phyloP scores from a whole-genome alignment of 2,113 vertebrate species.

The Piaya cayana region DNA sequence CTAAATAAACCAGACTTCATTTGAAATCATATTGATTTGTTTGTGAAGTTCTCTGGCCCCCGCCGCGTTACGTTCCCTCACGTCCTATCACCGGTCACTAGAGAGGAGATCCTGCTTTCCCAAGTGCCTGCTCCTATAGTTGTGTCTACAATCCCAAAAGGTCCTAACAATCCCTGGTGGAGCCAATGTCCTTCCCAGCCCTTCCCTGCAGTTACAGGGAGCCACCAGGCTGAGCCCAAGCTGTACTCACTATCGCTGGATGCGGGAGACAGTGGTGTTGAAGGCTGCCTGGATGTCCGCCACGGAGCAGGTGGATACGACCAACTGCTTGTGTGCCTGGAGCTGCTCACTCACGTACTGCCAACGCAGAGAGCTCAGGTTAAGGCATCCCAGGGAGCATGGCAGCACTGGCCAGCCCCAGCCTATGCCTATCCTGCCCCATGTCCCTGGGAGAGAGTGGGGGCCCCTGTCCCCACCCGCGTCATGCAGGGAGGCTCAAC shows the following conservation, averaged over 20 bases:
- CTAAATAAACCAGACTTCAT: too few species aligned
- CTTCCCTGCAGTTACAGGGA: background rate
- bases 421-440: background rate
- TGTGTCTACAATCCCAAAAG: background rate
- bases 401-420: background rate
- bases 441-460: accelerated
- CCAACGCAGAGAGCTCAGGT: background rate
- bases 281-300: conserved; percentile 96
- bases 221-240: background rate
- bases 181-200: background rate
- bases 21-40: too few species aligned
- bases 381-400: background rate
- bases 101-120: background rate
- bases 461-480: background rate
- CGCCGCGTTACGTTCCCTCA: too few species aligned
- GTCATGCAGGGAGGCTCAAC: background rate
- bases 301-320: conserved; percentile 92
- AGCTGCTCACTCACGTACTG: conserved; percentile 72
- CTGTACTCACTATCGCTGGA: conserved; percentile 94
- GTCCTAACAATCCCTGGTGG: background rate
- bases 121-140: background rate
- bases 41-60: too few species aligned
- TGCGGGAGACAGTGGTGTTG: conserved; percentile 95
- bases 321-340: conserved; percentile 89
- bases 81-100: too few species aligned